These are phyloP conservation scores for Stigmatopora nigra DNA, from an alignment of 2,113 vertebrate species.

Conservation along the genomic window DNA sequence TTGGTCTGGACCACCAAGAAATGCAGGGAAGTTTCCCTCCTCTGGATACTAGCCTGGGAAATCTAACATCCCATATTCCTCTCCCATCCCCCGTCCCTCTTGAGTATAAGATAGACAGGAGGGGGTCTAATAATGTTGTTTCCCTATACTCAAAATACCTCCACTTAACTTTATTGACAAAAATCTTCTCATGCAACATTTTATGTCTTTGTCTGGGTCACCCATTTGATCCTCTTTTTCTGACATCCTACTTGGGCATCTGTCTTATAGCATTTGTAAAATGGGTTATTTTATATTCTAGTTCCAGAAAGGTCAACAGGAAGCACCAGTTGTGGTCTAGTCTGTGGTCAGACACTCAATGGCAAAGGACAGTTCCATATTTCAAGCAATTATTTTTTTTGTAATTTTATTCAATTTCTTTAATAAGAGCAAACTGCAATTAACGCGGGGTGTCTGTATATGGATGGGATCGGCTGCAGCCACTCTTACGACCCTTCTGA, in stretches of 20 bases:
- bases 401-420: background rate
- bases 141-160: conserved; percentile 59
- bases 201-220: conserved; percentile 15
- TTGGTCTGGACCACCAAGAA: conserved; percentile 54
- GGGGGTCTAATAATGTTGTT: conserved; percentile 37
- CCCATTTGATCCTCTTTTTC: conserved; percentile 4
- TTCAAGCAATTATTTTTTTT: too few species aligned
- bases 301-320: conserved; percentile 32
- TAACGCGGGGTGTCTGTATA: too few species aligned
- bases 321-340: conserved; percentile 42
- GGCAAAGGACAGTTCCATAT: conserved; percentile 11
- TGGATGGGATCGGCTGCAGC: too few species aligned
- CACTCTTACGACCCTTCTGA: too few species aligned
- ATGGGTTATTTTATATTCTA: background rate
- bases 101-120: conserved; percentile 30
- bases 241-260: conserved; percentile 3
- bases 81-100: conserved; percentile 44
- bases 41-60: conserved; percentile 58
- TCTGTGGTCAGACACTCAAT: conserved; percentile 31
- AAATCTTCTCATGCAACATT: conserved; percentile 16
- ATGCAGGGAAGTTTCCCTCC: conserved; percentile 73
- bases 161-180: conserved; percentile 15
- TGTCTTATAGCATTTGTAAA: background rate
- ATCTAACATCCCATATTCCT: conserved; percentile 53
- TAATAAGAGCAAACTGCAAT: background rate